Base-by-base conservation (phyloP, 2,113 vertebrate genomes). In the Boleophthalmus pectinirostris region DNA sequence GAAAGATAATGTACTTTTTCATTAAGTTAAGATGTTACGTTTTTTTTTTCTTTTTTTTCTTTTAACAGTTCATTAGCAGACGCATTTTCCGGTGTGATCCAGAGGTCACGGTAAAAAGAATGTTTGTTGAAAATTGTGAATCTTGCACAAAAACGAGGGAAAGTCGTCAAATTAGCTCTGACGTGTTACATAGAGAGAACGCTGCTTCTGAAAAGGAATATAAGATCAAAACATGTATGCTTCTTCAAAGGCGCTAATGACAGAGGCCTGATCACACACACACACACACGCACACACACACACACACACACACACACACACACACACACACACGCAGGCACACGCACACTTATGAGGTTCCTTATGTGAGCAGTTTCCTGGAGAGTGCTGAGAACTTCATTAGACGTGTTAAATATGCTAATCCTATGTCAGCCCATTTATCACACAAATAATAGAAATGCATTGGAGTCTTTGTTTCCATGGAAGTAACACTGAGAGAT, bases 161-260 rank as follows among this genome's bases (percentile, higher is more conserved):
- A 15, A 69, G 58, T n/a, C 58, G 69, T 68, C 8, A 46, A 35
- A n/a, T 82, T 84, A 66, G 65, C 47, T 43, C 43, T 61, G 73
- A 75, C 71, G 38, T 73, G 25, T 61, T 33, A 25, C 25, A 74
- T 74, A 63, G 72, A 70, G 64, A 79, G 68, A 87, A 74, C 69
- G 2, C 8, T 8, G 0, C 18, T 43, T 74, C 58, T 74, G n/a
- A 87, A 84, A 87, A 82, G 63, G 85, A 86, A 88, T 88, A 69
- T 35, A 51, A 74, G 75, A 87, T 88, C 57, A 79, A 74, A 58
- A 78, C 60, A 78, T 69, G 35, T 77, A 85, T 82, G 69, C 51
- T 71, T 75, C 76, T 70, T 85, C 79, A 86, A 70, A 77, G 71
- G 67, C 66, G 21, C 73, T 78, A 79, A 78, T 74, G 67, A 49